Conservation (phyloP, 2,888 invertebrate species). For the Troides helena region DNA sequence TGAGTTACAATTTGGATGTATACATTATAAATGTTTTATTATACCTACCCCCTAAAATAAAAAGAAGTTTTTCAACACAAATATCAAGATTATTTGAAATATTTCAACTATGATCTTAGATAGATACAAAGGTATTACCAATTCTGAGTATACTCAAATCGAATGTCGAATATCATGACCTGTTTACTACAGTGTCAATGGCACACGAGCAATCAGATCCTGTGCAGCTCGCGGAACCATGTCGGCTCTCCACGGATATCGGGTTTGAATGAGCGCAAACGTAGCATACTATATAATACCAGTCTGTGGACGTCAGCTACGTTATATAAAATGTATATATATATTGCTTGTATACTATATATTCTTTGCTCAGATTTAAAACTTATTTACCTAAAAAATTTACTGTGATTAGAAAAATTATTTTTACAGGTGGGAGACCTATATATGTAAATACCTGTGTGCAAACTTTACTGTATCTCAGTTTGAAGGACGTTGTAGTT, state of each 20-base stretch:
- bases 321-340: conserved; percentile 9
- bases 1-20: not conserved
- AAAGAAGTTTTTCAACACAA: too few relatives aligned
- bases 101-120: too few relatives aligned
- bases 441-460: too few relatives aligned
- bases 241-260: conserved; percentile 59
- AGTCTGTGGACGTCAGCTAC: conserved; percentile 12
- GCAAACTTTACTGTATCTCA: too few relatives aligned
- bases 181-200: conserved; percentile 42
- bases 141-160: not conserved
- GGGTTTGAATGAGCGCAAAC: conserved; percentile 45
- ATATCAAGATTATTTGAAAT: too few relatives aligned
- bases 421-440: too few relatives aligned
- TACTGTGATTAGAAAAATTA: too few relatives aligned
- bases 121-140: not conserved
- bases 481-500: too few relatives aligned
- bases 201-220: conserved; percentile 58
- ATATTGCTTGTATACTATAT: not conserved
- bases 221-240: conserved; percentile 50
- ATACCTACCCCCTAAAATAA: too few relatives aligned
- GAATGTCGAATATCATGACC: conserved; percentile 38
- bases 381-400: too few relatives aligned
- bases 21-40: not conserved
- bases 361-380: too few relatives aligned
- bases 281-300: conserved; percentile 19